Base-by-base conservation (phyloP, 2,113 vertebrate species). In the Dicrurus megarhynchus region DNA sequence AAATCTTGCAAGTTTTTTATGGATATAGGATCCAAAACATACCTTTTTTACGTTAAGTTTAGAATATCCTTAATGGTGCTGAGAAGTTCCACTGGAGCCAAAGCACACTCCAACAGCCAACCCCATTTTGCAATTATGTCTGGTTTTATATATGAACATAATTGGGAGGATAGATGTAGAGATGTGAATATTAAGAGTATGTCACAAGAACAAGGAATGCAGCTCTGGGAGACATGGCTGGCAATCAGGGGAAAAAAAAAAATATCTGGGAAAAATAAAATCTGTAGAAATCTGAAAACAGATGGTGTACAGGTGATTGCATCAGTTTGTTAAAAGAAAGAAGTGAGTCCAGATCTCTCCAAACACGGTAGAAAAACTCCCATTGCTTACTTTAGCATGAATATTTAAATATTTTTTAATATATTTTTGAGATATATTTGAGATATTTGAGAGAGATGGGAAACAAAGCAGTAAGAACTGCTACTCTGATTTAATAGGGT, bases 151-250 rank as follows among this genome's bases (percentile, higher is more conserved):
- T 1, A 32, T 8, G 32, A 94, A 60, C 1, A 46, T 32, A 76
- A 60, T 1, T 65, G 12, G 44, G 8, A 89, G 63, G 32, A 78
- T 0, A 78, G 27, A 49, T 23, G 23, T 10, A 74, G 16, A 7
- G 7, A 37, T 9, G 10, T 33, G 7, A 84, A 27, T 41, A 93
- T 23, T 15, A 80, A 41, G 67, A 75, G 7, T 46, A 18, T 9
- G 10, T 49, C 23, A 75, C 24, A 89, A 60, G 47, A 75, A 63
- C 10, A 10, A 4, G 3, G 23, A 87, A 46, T 6, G 9, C 64
- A 84, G 12, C 7, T 74, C 33, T 73, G 23, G n/a, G 52, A 84
- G 23, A 60, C 13, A 28, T 0, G 0, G 21, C 44, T 1, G 2
- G 21, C 52, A 71, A 71, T 8, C 8, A 37, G 6, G 3, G 74